Evolutionary conservation across 64 coral and sea anemone species (phyloP).

Genomic region (Hydrozoanthus tunicans): DNA sequence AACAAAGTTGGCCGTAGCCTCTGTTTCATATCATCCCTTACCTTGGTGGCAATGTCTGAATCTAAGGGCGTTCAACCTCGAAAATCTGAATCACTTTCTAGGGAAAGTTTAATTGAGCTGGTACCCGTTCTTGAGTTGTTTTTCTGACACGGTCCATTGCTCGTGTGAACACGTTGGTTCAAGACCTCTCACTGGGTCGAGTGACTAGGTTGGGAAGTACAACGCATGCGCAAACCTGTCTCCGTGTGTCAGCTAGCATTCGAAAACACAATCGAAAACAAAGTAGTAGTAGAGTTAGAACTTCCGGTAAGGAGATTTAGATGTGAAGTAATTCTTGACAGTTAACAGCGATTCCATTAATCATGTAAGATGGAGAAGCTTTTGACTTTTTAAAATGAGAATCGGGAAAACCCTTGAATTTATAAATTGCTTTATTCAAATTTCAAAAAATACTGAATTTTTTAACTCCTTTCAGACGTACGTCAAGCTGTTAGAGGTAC

Average conservation of each 20-base stretch:
- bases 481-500: neutral
- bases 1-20: neutral
- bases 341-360: too few relatives aligned
- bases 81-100: neutral
- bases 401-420: too few relatives aligned
- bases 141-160: neutral
- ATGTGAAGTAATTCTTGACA: neutral
- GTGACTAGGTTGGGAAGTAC: neutral
- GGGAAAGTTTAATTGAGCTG: neutral
- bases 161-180: conserved; percentile 1
- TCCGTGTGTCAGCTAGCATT: neutral
- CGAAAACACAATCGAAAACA: neutral
- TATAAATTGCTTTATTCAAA: neutral
- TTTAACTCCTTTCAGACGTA: neutral
- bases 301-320: neutral
- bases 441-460: neutral
- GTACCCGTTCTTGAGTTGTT: neutral
- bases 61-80: neutral
- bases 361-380: too few relatives aligned
- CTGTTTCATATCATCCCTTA: neutral
- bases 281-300: neutral
- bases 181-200: neutral
- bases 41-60: neutral
- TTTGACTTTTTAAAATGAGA: too few relatives aligned
- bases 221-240: conserved; percentile 1